phyloP scores from a whole-genome alignment of 2,888 invertebrate species.

The Biston stratarius region DNA sequence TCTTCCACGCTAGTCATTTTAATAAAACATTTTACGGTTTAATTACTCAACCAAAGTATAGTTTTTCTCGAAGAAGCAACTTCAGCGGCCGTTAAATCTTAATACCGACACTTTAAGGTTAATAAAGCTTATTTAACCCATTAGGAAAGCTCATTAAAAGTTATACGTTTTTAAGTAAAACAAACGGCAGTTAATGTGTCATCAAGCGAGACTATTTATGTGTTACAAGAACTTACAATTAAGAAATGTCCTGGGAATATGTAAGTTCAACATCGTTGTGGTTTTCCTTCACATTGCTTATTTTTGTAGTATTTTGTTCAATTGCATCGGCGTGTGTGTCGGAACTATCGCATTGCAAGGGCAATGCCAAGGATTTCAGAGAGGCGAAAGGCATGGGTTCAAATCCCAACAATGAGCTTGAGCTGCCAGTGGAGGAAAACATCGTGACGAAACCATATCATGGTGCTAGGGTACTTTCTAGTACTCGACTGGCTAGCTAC shows the following conservation, averaged over 20 bases:
- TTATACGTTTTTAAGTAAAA: slow-evolving; percentile 66
- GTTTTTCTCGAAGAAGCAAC: slow-evolving; percentile 21
- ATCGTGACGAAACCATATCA: too few relatives aligned
- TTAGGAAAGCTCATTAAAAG: slow-evolving; percentile 53
- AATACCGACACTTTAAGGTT: slow-evolving; percentile 31
- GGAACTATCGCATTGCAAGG: too few relatives aligned
- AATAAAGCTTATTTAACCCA: slow-evolving; percentile 53
- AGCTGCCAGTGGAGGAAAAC: too few relatives aligned
- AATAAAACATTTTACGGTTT: slow-evolving; percentile 14
- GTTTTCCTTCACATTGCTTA: background rate
- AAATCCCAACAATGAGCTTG: too few relatives aligned
- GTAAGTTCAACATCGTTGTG: slow-evolving; percentile 27
- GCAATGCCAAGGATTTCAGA: too few relatives aligned
- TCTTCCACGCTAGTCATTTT: slow-evolving; percentile 9
- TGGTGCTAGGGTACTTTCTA: too few relatives aligned
- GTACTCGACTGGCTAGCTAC: background rate
- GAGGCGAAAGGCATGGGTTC: too few relatives aligned
- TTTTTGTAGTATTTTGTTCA: too few relatives aligned
- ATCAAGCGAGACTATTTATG: slow-evolving; percentile 63
- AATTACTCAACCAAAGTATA: slow-evolving; percentile 22
- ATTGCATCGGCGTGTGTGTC: too few relatives aligned
- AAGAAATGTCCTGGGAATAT: slow-evolving; percentile 53
- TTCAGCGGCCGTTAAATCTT: slow-evolving; percentile 31
- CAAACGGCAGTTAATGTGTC: slow-evolving; percentile 63
- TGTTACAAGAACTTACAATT: slow-evolving; percentile 66